Evolutionary conservation across 1,140 invertebrate genomes (phyloP).

Genomic region (Watersipora subatra): DNA sequence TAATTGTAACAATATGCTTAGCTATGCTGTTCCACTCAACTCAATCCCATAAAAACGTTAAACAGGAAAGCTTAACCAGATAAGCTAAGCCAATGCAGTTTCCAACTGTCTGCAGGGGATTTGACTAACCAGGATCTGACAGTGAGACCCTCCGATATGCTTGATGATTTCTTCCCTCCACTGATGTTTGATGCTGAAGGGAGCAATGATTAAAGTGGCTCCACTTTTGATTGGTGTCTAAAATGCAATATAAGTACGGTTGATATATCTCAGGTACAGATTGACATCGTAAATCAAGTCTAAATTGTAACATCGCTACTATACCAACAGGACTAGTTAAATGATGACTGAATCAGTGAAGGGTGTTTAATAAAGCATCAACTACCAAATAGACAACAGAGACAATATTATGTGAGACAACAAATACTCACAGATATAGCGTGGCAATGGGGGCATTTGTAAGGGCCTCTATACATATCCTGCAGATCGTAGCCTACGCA

Average conservation of each 20-base stretch:
- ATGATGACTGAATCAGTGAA: too few species aligned
- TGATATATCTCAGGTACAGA: too few species aligned
- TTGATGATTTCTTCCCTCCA: slow-evolving; percentile 60
- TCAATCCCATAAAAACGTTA: background rate
- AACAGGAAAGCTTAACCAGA: too few species aligned
- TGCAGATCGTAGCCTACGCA: slow-evolving; percentile 48
- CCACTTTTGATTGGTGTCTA: slow-evolving; percentile 44
- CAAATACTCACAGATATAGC: slow-evolving; percentile 37
- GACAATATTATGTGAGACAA: too few species aligned
- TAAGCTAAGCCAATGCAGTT: too few species aligned
- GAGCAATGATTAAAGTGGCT: slow-evolving; percentile 62
- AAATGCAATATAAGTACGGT: too few species aligned
- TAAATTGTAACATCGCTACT: too few species aligned
- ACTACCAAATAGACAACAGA: too few species aligned
- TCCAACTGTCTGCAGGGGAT: background rate
- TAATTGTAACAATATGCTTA: too few species aligned
- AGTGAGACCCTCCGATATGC: slow-evolving; percentile 46
- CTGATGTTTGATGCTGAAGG: slow-evolving; percentile 52
- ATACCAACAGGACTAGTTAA: too few species aligned
- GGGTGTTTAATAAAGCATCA: too few species aligned
- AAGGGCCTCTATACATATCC: slow-evolving; percentile 29
- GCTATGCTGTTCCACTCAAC: slow-evolving; percentile 15
- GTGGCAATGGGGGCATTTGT: slow-evolving; percentile 54
- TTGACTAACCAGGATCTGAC: slow-evolving; percentile 45
- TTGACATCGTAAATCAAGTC: too few species aligned